phyloP scores from a whole-genome alignment of 2,113 vertebrate genomes.

The Thryonomys swinderianus region DNA sequence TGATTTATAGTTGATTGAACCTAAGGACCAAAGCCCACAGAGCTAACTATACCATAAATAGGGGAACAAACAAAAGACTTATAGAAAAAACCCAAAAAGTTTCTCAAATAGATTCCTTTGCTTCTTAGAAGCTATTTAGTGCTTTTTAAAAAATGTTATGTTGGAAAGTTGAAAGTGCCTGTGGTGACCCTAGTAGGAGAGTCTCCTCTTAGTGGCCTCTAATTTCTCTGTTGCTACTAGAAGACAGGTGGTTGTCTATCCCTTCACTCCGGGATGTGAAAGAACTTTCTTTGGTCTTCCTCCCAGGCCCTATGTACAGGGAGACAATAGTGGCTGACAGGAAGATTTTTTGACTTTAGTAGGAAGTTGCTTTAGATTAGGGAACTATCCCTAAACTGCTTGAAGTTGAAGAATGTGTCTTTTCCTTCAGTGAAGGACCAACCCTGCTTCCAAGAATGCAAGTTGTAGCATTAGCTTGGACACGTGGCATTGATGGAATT shows the following conservation, averaged over 20 bases:
- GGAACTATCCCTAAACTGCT: background rate
- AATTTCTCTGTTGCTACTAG: background rate
- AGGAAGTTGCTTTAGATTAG: background rate
- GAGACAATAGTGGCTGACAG: background rate
- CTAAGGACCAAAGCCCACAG: background rate
- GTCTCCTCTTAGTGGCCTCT: background rate
- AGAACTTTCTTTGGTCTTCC: background rate
- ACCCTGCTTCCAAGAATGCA: background rate
- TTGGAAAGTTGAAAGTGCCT: background rate
- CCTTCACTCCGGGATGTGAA: background rate
- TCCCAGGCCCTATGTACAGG: background rate
- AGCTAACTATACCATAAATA: background rate
- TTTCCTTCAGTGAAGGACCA: background rate
- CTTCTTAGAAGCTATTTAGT: background rate
- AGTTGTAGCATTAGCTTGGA: background rate
- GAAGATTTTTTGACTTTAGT: background rate
- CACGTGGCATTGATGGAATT: background rate
- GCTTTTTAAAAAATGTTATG: background rate
- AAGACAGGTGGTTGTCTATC: background rate
- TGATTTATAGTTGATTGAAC: background rate
- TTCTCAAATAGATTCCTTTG: background rate
- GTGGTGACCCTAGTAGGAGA: background rate
- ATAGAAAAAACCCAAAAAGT: background rate
- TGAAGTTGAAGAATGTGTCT: background rate
- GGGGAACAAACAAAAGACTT: background rate